Evolutionary conservation across 2,797 vertebrate species (phyloP), one percentile per base, ranked within the genome.

Genomic region (Labeo calbasu): DNA sequence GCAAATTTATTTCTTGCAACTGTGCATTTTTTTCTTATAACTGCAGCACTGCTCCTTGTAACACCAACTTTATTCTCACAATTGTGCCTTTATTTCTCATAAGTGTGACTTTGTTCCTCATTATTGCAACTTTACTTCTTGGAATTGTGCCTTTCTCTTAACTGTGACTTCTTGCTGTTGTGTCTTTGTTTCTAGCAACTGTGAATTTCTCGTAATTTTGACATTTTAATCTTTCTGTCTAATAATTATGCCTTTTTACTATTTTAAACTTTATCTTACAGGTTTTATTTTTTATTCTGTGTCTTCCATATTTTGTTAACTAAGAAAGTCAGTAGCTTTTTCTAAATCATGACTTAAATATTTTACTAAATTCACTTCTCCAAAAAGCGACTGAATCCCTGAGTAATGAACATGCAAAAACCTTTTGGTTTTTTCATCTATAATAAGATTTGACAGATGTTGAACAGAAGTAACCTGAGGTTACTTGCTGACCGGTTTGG

Each of bases 401-500:
- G 21, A 46, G 14, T 14, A n/a, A 77, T 48, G 1, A 3, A 11
- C 10, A 53, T 13, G 10, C 21, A n/a, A n/a, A 59, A 77, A n/a
- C 1, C 40, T 28, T 65, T 65, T 4, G 13, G 13, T 28, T 63
- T 32, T 50, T 25, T n/a, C 4, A 3, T 63, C 11, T 63, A 63
- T n/a, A 63, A 17, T 77, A 12, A 4, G 10, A 48, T 48, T 46
- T 48, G 68, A 15, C 63, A 19, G 25, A 40, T 4, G 55, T 72
- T 36, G 50, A 19, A 66, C 51, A 55, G 15, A 57, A 57, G 43
- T 68, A 57, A 65, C 21, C 25, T 59, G 72, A 57, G 81, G 57
- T 83, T 48, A 69, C 51, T 76, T 63, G 10, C 75, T 69, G 71
- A 72, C 76, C 73, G 71, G 80, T 83, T 79, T 79, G 72, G 36